Evolutionary conservation across 2,113 vertebrate genomes (phyloP), one percentile per base, ranked within the genome.

Genomic region (Crotalus tigris): DNA sequence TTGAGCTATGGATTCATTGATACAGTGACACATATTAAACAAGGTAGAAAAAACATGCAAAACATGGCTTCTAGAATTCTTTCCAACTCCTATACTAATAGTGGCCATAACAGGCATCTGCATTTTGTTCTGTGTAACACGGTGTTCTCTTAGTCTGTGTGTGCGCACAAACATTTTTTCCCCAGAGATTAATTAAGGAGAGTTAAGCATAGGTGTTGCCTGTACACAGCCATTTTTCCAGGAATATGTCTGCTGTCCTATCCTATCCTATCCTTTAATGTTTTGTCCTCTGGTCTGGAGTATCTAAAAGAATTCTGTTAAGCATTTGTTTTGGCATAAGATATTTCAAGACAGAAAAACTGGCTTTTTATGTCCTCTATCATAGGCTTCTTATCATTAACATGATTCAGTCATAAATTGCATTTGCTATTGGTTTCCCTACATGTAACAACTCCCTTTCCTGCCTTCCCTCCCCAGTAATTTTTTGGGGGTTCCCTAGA

Each of bases 1-100:
- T 7, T 51, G 49, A 51, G 49, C 49, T 51, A 51, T 51, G 49
- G 49, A 51, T 87, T 88, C 85, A 94, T 64, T 86, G 57, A 55
- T 24, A 92, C 91, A 87, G 95, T 75, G 87, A 95, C 95, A 95
- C 69, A 75, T 6, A 75, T 75, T 75, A 75, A 75, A 81, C 69
- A 81, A 81, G 33, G 17, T 81, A 81, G 13, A 81, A 81, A 81
- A 81, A 15, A 15, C n/a, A 19, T 75, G n/a, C 69, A 75, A 33
- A 81, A 19, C 69, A 81, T 21, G 69, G 33, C n/a, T 75, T 75
- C 69, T 75, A 17, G 15, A 75, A 33, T 17, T 81, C 69, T 81
- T 81, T 81, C 69, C 69, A 81, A 81, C 15, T 7, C 33, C 69
- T 81, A 39, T 39, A 21, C 6, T 39, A 39, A 21, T 15, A 39